phyloP scores from a whole-genome alignment of 2,113 vertebrate genomes.

The Dendrocopos noguchii region DNA sequence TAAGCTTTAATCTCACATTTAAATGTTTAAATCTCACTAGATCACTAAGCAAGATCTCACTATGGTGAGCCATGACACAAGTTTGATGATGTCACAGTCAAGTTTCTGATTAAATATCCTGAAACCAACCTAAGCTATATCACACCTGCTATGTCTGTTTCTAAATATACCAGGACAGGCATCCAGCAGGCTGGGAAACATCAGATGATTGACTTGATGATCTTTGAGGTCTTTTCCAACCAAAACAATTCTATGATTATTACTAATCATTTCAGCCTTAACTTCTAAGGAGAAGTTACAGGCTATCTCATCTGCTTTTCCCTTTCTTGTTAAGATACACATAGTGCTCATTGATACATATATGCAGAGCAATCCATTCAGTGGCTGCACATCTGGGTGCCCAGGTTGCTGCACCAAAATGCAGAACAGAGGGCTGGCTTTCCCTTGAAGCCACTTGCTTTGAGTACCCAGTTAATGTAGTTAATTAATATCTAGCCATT shows the following conservation, averaged over 20 bases:
- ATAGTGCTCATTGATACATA: neutral
- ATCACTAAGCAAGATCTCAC: neutral
- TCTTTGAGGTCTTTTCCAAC: too few relatives aligned
- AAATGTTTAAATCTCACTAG: neutral
- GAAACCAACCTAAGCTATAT: neutral
- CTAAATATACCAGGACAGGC: neutral
- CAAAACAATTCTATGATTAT: too few relatives aligned
- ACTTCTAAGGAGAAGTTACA: neutral
- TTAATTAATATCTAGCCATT: slow-evolving; percentile 38
- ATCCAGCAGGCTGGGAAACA: neutral
- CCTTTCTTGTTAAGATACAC: neutral
- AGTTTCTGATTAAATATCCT: neutral
- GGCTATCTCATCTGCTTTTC: neutral
- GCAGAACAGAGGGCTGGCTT: neutral
- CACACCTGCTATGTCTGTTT: neutral
- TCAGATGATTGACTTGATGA: too few relatives aligned
- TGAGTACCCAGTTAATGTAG: slow-evolving; percentile 11
- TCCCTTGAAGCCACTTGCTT: neutral
- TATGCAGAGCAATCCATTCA: neutral
- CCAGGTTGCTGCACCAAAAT: neutral
- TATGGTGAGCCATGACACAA: neutral
- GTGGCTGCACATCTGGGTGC: neutral
- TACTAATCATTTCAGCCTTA: neutral
- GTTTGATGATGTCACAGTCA: neutral
- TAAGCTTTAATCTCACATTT: neutral